Evolutionary conservation across 2,888 invertebrate species (phyloP), one percentile per base, ranked within the genome.

Genomic region (Actias luna): DNA sequence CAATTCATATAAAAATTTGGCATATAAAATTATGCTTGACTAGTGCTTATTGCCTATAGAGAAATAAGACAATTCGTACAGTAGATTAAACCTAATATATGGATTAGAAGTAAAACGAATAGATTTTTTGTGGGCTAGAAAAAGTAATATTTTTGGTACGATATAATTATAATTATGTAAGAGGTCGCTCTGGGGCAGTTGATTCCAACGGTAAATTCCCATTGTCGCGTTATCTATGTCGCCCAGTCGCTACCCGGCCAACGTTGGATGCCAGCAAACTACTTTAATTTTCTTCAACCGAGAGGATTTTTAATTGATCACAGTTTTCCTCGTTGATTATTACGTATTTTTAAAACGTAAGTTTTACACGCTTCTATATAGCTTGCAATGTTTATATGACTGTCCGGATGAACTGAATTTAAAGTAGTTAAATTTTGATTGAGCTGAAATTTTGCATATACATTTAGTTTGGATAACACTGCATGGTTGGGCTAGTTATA

Each of bases 251-350:
- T 73, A 70, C 69, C 62, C 67, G 67, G 63, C 66, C 61, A 22
- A 29, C 69, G 74, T 69, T 75, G 75, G 75, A 80, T 80, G 78
- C 78, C 78, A 79, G 81, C 76, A 74, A 72, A 81, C 81, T 84
- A 89, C 88, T 90, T 90, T 89, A 88, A 89, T 89, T 85, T 87
- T 80, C 79, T 85, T 87, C 83, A 83, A 82, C 82, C 80, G 80
- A 78, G 79, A 73, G 77, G 83, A 83, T 85, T 89, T 89, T 89
- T 87, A 88, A 62, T 59, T 59, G 50, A 59, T 59, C 50, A 22
- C 27, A 14, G 58, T 46, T 59, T 36, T 36, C 42, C 18, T 50
- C 29, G 50, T 50, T 35, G 66, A 68, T 65, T 65, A 68, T 65
- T 59, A 71, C 60, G 31, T 60, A 57, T 27, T 64, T 39, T 64